A percentile compares a stretch with the other conserved stretches of the same genome.
phyloP scores from a whole-genome alignment of 1,140 invertebrate species.

The Scaptomyza montana region DNA sequence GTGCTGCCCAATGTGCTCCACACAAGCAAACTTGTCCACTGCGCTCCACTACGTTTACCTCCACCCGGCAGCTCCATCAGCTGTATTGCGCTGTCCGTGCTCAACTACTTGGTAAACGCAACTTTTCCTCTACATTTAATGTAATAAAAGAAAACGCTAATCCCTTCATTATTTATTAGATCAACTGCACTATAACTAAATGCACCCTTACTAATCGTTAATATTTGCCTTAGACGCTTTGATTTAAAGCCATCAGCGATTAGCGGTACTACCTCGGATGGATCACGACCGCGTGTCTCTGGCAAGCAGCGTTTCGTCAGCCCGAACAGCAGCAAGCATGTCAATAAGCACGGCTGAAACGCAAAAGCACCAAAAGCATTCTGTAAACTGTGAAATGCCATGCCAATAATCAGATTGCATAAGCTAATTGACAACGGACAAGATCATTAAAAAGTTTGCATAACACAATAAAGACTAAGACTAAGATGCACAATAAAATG shows the following conservation, averaged over 20 bases:
- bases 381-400: slow-evolving; percentile 89
- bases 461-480: slow-evolving; percentile 10
- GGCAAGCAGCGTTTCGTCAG: slow-evolving; percentile 88
- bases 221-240: slow-evolving; percentile 59
- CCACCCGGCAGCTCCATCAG: slow-evolving; percentile 13
- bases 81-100: slow-evolving; percentile 1
- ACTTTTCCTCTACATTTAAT: not conserved
- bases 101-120: not conserved
- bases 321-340: slow-evolving; percentile 85
- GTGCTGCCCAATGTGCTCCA: slow-evolving; percentile 85
- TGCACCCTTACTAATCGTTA: not conserved
- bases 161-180: slow-evolving; percentile 22
- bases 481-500: slow-evolving; percentile 86
- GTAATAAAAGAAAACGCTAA: not conserved
- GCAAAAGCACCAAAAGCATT: slow-evolving; percentile 86
- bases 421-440: slow-evolving; percentile 95
- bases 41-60: not conserved
- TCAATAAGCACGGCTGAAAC: slow-evolving; percentile 88
- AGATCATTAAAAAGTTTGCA: slow-evolving; percentile 85
- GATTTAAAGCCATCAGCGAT: slow-evolving; percentile 84
- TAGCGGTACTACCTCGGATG: slow-evolving; percentile 85
- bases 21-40: slow-evolving; percentile 53
- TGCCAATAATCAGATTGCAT: slow-evolving; percentile 93
- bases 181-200: too few species aligned
- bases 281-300: slow-evolving; percentile 88